Conservation (phyloP, 2,797 vertebrate genomes). For the Acipenser transmontanus region DNA sequence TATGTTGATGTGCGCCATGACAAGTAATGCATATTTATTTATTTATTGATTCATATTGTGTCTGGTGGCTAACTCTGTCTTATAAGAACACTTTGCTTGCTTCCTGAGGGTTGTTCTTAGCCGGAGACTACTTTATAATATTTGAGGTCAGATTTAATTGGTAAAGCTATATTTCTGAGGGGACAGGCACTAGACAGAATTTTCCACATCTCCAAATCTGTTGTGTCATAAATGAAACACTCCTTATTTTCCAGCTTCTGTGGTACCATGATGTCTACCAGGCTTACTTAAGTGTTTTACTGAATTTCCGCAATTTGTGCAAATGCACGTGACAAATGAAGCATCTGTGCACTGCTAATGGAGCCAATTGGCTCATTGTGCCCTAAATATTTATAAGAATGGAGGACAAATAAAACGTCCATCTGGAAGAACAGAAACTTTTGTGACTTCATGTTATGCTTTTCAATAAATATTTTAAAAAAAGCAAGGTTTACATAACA, state of each 20-base stretch:
- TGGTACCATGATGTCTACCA: conserved; percentile 1
- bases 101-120: too few species aligned
- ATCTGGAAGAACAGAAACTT: neutral
- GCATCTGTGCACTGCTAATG: conserved; percentile 2
- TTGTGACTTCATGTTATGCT: neutral
- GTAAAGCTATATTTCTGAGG: neutral
- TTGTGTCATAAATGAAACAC: conserved; percentile 7
- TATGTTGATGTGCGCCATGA: too few species aligned
- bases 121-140: too few species aligned
- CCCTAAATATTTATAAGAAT: conserved; percentile 4
- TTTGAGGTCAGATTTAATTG: too few species aligned
- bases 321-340: neutral
- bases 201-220: conserved; percentile 5
- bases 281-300: neutral
- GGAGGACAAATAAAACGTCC: neutral
- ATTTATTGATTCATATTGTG: too few species aligned
- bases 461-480: conserved; percentile 1
- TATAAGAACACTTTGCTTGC: too few species aligned
- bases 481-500: neutral
- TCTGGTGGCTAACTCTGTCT: too few species aligned
- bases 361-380: neutral
- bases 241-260: conserved; percentile 1
- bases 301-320: neutral
- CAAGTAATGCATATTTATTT: too few species aligned
- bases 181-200: neutral